Evolutionary conservation across 2,113 vertebrate genomes (phyloP), one percentile per base, ranked within the genome.

Genomic region (Psephotus haematonotus): DNA sequence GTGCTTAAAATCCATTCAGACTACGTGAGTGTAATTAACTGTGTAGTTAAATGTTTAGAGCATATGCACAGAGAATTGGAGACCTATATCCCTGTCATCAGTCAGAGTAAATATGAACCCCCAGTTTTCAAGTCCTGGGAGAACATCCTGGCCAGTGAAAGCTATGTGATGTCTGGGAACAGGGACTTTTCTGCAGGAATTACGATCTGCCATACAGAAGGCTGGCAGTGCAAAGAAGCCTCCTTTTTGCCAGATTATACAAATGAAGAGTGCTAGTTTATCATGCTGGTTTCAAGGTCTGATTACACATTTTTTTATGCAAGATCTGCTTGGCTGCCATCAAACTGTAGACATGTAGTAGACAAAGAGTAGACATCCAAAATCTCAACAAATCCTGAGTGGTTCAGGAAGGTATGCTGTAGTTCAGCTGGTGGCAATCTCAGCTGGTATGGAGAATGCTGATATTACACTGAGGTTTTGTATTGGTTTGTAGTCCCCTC

Each of bases 131-230:
- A 68, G 50, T 33, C 8, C 37, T 35, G 23, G 55, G 43, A 82
- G 13, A 19, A 11, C 0, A 0, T 6, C 29, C 69, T 53, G 57
- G 79, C 63, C 55, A 63, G 4, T 0, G 1, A 46, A 77, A 89
- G 13, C 35, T 28, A 9, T 69, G 25, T 31, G 41, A 13, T 85
- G 35, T 49, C 46, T 55, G 28, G 35, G 15, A 16, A 33, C 53
- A 82, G 55, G 33, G 13, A 63, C 13, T 17, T 72, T 78, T 33
- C 47, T 82, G 25, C 25, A 46, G 37, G 13, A 68, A 33, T 68
- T 0, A 2, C 33, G 22, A 18, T 92, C 41, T 85, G 59, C 50
- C 12, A 29, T 11, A 10, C 24, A 1, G 3, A 67, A 68, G 28
- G 33, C 59, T 57, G 41, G 28, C 33, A 86, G 41, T 43, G 22